Evolutionary conservation across 2,113 vertebrate species (phyloP).

Genomic region (Platichthys stellatus): DNA sequence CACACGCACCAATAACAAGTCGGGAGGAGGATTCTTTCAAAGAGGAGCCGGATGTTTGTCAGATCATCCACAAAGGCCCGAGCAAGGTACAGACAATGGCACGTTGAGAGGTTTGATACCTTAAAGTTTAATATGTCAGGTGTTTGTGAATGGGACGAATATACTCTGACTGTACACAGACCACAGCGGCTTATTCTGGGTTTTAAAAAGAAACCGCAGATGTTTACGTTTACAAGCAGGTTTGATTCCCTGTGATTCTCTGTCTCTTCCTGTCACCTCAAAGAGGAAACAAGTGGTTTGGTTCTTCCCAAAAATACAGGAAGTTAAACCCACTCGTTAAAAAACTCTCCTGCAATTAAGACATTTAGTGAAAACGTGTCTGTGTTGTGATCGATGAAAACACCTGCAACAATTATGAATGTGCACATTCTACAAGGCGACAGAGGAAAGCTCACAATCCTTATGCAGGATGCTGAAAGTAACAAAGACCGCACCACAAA

Average conservation of each 20-base stretch:
- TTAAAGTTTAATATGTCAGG: not conserved
- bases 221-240: constrained; percentile 20
- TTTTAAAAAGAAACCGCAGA: not conserved
- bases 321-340: no score
- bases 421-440: not conserved
- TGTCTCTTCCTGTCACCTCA: constrained; percentile 5
- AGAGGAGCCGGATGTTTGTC: constrained; percentile 41
- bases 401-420: not conserved
- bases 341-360: no score
- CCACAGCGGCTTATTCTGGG: not conserved
- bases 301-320: not conserved
- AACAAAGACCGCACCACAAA: not conserved
- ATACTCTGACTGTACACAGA: not conserved
- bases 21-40: constrained; percentile 2
- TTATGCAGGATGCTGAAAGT: not conserved
- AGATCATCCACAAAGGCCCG: not conserved
- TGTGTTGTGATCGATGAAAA: no score
- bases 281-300: not conserved
- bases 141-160: not conserved
- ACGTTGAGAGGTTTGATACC: constrained; percentile 1
- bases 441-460: not conserved
- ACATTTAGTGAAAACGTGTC: no score
- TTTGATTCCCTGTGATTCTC: not conserved
- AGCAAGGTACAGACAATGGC: not conserved
- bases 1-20: constrained; percentile 45